Evolutionary conservation across 2,888 invertebrate genomes (phyloP).

Genomic region (Heterodera filipjevi): DNA sequence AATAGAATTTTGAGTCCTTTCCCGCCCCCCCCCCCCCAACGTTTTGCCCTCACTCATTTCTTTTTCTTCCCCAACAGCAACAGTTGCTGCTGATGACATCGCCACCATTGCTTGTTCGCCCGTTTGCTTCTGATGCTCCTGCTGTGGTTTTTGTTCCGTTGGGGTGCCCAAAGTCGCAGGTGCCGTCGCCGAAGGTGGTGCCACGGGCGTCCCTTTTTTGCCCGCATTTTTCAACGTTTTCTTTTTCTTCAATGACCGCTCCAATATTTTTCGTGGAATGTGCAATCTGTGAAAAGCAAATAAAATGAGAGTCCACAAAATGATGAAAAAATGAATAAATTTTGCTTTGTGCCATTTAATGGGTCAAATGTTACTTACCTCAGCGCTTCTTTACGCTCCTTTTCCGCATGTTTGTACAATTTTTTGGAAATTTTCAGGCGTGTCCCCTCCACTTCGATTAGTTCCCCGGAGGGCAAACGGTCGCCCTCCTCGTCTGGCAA

Average conservation of each 20-base stretch:
- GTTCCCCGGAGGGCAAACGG: constrained; percentile 70
- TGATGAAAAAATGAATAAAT: too few relatives aligned
- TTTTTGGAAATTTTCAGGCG: constrained; percentile 65
- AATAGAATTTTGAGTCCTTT: too few relatives aligned
- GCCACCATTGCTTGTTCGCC: not conserved
- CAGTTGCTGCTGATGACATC: not conserved
- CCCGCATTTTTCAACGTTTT: constrained; percentile 14
- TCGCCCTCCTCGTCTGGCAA: constrained; percentile 31
- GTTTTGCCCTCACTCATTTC: not conserved
- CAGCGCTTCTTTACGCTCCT: constrained; percentile 40
- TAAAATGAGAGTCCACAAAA: too few relatives aligned
- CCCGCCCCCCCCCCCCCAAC: not conserved
- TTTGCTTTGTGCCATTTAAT: too few relatives aligned
- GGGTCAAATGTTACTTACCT: constrained; percentile 27
- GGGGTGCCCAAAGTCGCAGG: not conserved
- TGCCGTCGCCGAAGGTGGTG: not conserved
- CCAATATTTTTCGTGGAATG: constrained; percentile 41
- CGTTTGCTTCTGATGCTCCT: not conserved
- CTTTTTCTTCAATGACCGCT: constrained; percentile 36
- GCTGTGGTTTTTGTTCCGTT: constrained; percentile 10
- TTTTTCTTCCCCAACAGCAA: not conserved
- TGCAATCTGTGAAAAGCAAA: constrained; percentile 30
- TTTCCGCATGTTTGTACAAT: constrained; percentile 69
- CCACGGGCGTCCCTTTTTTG: not conserved
- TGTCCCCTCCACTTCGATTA: constrained; percentile 69